Conservation (phyloP, 1,140 invertebrate genomes). For the Drosophila fuyamai region DNA sequence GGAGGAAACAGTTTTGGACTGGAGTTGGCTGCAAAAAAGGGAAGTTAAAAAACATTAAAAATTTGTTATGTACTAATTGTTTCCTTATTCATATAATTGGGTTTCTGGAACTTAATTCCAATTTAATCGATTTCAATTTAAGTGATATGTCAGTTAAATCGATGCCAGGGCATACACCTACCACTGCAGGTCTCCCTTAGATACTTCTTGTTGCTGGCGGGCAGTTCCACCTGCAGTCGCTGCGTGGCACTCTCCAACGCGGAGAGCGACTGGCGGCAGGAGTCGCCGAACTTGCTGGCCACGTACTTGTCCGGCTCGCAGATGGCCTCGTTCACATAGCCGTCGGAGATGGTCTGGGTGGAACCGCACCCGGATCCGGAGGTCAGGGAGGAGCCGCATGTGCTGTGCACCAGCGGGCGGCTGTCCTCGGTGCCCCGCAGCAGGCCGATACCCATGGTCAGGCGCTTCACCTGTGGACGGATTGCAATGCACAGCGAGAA, state of each 20-base stretch:
- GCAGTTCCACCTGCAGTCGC: slow-evolving; percentile 63
- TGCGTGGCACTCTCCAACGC: slow-evolving; percentile 75
- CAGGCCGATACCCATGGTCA: slow-evolving; percentile 84
- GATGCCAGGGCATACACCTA: slow-evolving; percentile 17
- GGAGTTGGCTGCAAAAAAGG: slow-evolving; percentile 69
- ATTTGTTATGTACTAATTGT: too few relatives aligned
- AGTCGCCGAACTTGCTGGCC: slow-evolving; percentile 84
- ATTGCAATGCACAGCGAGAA: slow-evolving; percentile 5
- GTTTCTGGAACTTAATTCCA: too few relatives aligned
- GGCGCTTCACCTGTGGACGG: slow-evolving; percentile 76
- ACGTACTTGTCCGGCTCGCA: slow-evolving; percentile 86
- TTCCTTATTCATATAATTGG: too few relatives aligned
- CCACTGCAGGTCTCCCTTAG: slow-evolving; percentile 83
- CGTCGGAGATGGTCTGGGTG: slow-evolving; percentile 87
- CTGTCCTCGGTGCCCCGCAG: slow-evolving; percentile 86
- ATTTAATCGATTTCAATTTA: too few relatives aligned
- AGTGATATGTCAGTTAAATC: background rate
- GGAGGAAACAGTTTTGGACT: slow-evolving; percentile 86
- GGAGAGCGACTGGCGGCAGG: slow-evolving; percentile 82
- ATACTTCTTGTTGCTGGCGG: slow-evolving; percentile 75
- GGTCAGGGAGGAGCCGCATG: slow-evolving; percentile 85
- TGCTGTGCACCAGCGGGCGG: slow-evolving; percentile 87
- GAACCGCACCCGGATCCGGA: slow-evolving; percentile 81
- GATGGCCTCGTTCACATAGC: slow-evolving; percentile 91
- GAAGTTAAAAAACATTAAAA: background rate